A percentile compares a stretch with the other conserved stretches of the same genome.
phyloP scores from a whole-genome alignment of 2,113 vertebrate species.

The Bungarus multicinctus region DNA sequence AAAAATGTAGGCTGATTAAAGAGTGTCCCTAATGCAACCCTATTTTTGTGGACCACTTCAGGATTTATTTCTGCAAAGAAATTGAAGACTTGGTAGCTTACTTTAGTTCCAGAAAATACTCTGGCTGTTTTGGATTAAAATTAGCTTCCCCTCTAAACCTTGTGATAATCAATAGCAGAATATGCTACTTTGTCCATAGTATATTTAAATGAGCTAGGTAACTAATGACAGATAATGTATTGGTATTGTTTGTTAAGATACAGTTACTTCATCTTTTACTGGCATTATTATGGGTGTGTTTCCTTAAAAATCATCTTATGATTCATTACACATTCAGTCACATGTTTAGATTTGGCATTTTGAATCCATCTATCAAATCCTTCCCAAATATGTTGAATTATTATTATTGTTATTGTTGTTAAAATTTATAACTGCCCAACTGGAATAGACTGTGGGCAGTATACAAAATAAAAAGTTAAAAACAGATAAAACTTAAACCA shows the following conservation, averaged over 20 bases:
- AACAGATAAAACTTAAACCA: neutral
- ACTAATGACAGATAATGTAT: neutral
- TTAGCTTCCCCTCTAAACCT: neutral
- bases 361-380: neutral
- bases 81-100: neutral
- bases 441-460: neutral
- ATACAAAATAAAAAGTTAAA: neutral
- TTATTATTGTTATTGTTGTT: too few species aligned
- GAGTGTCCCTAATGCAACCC: neutral
- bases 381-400: neutral
- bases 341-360: neutral
- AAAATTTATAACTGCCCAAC: neutral
- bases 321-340: neutral
- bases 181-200: neutral
- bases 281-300: neutral
- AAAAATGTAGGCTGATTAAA: neutral
- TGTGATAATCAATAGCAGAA: neutral
- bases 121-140: neutral
- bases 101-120: neutral
- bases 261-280: neutral
- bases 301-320: neutral
- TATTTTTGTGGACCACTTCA: neutral
- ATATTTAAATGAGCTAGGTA: neutral
- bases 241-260: neutral
- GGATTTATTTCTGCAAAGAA: neutral